Conservation (phyloP, 2,113 vertebrate species). For the Ageneiosus marmoratus region DNA sequence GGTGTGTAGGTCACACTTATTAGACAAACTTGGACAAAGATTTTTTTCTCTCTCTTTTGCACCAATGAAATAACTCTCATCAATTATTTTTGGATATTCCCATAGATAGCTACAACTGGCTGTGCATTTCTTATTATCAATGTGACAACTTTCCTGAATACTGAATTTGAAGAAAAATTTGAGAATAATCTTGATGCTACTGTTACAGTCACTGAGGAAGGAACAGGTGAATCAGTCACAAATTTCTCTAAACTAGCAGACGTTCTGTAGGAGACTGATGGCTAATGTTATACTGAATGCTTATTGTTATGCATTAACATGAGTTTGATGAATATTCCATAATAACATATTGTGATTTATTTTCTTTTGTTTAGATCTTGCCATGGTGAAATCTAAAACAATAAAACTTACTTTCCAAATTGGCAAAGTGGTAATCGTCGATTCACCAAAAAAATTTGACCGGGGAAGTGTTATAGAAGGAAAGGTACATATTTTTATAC, state of each 20-base stretch:
- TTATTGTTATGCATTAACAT: neutral
- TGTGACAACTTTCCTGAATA: conserved; percentile 50
- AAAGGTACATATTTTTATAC: conserved; percentile 58
- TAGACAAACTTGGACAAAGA: neutral
- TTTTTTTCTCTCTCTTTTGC: conserved; percentile 29
- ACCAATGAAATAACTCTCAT: conserved; percentile 41
- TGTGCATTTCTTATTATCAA: conserved; percentile 18
- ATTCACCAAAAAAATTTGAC: conserved; percentile 62
- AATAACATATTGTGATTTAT: neutral
- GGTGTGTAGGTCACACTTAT: conserved; percentile 1
- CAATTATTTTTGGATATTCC: neutral
- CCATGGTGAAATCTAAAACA: neutral
- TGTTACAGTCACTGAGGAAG: conserved; percentile 60
- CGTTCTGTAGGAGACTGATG: neutral
- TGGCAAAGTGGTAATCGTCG: conserved; percentile 64
- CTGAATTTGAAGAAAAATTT: neutral
- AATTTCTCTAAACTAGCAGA: neutral
- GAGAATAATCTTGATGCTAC: conserved; percentile 1
- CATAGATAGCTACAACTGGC: conserved; percentile 10
- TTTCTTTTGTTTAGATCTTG: neutral
- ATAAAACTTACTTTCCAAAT: conserved; percentile 39
- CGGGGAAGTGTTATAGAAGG: conserved; percentile 53
- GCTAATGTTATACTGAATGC: neutral
- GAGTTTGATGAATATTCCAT: neutral
- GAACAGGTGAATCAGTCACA: conserved; percentile 60